Evolutionary conservation across 2,888 invertebrate species (phyloP).

Genomic region (Gymnoscelis rufifasciata): DNA sequence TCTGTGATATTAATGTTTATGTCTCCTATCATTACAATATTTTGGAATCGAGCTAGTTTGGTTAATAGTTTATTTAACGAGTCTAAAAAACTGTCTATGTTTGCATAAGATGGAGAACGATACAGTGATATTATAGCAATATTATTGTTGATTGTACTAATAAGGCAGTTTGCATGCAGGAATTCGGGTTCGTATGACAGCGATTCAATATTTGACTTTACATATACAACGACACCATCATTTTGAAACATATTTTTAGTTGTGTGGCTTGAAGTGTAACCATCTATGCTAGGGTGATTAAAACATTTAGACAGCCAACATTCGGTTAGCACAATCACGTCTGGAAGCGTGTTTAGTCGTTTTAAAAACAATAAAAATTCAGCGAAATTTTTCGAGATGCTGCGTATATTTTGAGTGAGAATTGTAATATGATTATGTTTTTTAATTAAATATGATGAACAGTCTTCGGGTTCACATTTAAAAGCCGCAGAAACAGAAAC

Average conservation of each 20-base stretch:
- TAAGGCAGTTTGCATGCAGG: background rate
- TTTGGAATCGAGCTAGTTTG: background rate
- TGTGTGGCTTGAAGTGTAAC: background rate
- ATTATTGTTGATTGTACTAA: background rate
- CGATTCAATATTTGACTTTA: background rate
- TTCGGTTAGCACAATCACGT: too few relatives aligned
- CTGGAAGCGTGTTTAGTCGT: background rate
- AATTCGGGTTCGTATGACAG: background rate
- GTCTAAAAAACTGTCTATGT: background rate
- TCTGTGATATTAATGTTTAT: background rate
- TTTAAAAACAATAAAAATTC: background rate
- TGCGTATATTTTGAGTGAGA: background rate
- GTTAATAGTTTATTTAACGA: background rate
- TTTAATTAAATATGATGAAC: too few relatives aligned
- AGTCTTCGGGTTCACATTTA: too few relatives aligned
- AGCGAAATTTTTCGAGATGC: background rate
- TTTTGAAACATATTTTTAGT: background rate
- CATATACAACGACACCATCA: background rate
- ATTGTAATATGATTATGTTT: background rate
- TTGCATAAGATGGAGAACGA: background rate
- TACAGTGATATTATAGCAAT: background rate
- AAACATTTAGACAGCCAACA: too few relatives aligned
- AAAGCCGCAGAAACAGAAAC: too few relatives aligned
- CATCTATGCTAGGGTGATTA: background rate
- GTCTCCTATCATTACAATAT: background rate